These are phyloP conservation scores for Delphinapterus leucas DNA, from an alignment of 2,113 vertebrate species.

Conservation along the genomic window DNA sequence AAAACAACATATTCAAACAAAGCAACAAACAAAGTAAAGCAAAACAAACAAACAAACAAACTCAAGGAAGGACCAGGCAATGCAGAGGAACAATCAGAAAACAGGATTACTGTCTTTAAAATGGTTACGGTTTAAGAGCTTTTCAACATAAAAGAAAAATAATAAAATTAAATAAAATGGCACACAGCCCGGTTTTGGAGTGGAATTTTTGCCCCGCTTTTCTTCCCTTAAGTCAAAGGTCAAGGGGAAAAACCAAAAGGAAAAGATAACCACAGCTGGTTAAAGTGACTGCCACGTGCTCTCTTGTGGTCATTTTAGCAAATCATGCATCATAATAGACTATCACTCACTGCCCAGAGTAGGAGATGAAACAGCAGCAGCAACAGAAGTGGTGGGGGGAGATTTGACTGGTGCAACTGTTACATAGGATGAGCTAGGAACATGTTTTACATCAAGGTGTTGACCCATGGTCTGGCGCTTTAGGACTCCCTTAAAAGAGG, in stretches of 20 bases:
- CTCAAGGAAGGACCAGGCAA: conserved; percentile 50
- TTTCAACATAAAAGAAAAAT: conserved; percentile 15
- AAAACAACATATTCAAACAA: background rate
- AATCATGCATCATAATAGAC: conserved; percentile 90
- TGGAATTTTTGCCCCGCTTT: conserved; percentile 66
- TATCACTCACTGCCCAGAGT: conserved; percentile 98
- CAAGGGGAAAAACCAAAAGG: conserved; percentile 63
- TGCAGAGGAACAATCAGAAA: conserved; percentile 47
- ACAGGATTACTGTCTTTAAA: background rate
- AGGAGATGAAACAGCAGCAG: conserved; percentile 91
- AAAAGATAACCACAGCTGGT: conserved; percentile 76
- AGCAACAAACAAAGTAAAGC: background rate
- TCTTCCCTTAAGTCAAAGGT: conserved; percentile 66
- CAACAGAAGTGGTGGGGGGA: conserved; percentile 93
- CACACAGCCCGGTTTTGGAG: conserved; percentile 24
- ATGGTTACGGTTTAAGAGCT: conserved; percentile 61
- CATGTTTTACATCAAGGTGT: conserved; percentile 98
- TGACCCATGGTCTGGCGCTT: conserved; percentile 98
- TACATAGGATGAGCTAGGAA: conserved; percentile 97
- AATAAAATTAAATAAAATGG: background rate
- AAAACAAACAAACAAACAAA: background rate
- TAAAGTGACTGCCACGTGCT: conserved; percentile 80
- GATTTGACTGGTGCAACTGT: conserved; percentile 93
- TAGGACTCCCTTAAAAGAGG: conserved; percentile 94
- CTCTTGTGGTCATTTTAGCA: conserved; percentile 81